Conservation (phyloP, 2,888 invertebrate species). For the Pheosia tremula region DNA sequence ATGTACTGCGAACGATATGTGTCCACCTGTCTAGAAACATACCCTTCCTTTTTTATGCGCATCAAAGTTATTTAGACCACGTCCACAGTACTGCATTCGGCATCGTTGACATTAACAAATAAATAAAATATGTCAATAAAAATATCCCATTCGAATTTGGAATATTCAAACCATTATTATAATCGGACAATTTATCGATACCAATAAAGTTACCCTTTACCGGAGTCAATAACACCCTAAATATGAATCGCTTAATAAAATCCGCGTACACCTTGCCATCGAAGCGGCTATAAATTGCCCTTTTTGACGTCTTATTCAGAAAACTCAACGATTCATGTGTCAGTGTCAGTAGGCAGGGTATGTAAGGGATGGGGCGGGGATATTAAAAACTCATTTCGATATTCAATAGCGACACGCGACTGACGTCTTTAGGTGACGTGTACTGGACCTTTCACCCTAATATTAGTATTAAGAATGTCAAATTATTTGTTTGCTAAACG, state of each 20-base stretch:
- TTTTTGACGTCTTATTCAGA: constrained; percentile 79
- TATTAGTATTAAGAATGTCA: neutral
- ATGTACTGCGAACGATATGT: constrained; percentile 23
- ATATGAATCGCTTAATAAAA: constrained; percentile 79
- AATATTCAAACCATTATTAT: constrained; percentile 4
- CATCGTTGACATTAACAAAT: neutral
- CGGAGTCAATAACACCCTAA: constrained; percentile 59
- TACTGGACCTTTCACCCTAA: constrained; percentile 33
- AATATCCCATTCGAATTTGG: neutral
- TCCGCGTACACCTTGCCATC: constrained; percentile 61
- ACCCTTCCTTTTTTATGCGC: neutral
- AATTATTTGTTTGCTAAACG: neutral
- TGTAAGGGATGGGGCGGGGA: constrained; percentile 36
- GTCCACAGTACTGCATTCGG: neutral
- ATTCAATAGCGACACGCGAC: constrained; percentile 62
- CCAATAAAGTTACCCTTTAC: constrained; percentile 58
- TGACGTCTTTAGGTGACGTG: constrained; percentile 60
- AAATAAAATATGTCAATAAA: constrained; percentile 5
- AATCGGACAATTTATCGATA: constrained; percentile 13
- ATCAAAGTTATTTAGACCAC: neutral
- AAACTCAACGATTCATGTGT: constrained; percentile 60
- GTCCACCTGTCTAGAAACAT: constrained; percentile 18
- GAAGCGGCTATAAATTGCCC: constrained; percentile 74
- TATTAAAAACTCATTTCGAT: constrained; percentile 57
- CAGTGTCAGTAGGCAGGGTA: constrained; percentile 56